Evolutionary conservation across 2,888 invertebrate species (phyloP).

Genomic region (Apotomis turbidana): DNA sequence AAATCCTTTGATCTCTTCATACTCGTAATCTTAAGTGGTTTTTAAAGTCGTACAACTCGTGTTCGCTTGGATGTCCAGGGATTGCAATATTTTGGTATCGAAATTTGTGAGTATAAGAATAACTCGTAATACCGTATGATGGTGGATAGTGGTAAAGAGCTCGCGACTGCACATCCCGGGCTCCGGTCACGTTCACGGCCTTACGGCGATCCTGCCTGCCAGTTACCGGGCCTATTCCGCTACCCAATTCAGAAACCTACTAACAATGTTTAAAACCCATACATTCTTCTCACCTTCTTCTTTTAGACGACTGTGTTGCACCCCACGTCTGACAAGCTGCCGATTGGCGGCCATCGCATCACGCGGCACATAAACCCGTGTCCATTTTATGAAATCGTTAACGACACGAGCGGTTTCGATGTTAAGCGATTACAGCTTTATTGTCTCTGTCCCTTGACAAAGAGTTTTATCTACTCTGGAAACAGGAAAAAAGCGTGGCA

Average conservation of each 20-base stretch:
- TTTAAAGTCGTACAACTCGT: too few relatives aligned
- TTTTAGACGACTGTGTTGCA: conserved; percentile 1
- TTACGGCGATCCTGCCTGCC: conserved; percentile 62
- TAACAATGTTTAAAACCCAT: neutral
- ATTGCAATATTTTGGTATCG: too few relatives aligned
- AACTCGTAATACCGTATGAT: neutral
- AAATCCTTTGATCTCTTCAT: too few relatives aligned
- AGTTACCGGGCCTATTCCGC: conserved; percentile 48
- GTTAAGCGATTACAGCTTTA: conserved; percentile 60
- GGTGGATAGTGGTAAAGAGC: conserved; percentile 44
- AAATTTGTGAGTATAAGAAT: neutral
- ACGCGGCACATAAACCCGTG: conserved; percentile 63
- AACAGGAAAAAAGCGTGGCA: conserved; percentile 80
- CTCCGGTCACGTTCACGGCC: conserved; percentile 66
- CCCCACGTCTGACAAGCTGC: conserved; percentile 56
- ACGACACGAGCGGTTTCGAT: conserved; percentile 53
- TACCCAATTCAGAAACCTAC: conserved; percentile 25
- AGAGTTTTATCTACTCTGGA: conserved; percentile 51
- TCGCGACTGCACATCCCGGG: conserved; percentile 47
- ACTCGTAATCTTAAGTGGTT: too few relatives aligned
- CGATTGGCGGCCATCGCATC: conserved; percentile 58
- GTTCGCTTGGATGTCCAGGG: too few relatives aligned
- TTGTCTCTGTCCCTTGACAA: conserved; percentile 45
- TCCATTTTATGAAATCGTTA: conserved; percentile 61
- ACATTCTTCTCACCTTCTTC: conserved; percentile 19